Conservation (phyloP, 2,797 vertebrate species). For the Alauda arvensis region DNA sequence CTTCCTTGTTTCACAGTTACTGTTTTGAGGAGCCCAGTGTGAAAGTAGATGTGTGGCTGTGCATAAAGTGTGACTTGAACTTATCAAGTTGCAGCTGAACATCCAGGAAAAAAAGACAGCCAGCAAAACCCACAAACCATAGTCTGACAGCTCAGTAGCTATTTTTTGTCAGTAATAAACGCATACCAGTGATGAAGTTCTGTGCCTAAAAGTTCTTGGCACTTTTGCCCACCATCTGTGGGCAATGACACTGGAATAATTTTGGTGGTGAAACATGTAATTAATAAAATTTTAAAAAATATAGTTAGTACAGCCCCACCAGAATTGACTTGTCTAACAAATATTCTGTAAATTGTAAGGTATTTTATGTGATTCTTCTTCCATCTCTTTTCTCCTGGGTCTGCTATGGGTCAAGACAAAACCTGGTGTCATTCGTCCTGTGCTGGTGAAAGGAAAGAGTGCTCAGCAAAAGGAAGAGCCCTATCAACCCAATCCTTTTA, state of each 20-base stretch:
- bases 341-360: background rate
- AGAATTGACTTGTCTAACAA: background rate
- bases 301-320: background rate
- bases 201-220: background rate
- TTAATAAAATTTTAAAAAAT: background rate
- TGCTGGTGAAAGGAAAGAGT: slow-evolving; percentile 75
- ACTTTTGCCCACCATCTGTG: background rate
- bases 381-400: background rate
- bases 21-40: background rate
- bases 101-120: background rate
- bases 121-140: background rate
- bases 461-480: slow-evolving; percentile 69
- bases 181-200: background rate
- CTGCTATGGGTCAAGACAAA: slow-evolving; percentile 77
- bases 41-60: background rate
- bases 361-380: background rate
- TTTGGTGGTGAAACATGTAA: background rate
- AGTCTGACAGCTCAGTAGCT: background rate
- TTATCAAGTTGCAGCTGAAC: background rate
- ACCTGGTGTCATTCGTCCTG: slow-evolving; percentile 87
- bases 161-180: background rate
- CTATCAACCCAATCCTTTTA: slow-evolving; percentile 78
- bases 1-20: background rate
- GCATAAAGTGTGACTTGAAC: background rate
- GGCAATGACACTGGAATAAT: background rate